Conservation (phyloP, 30 jellyfish, hydroid and myxozoan genomes). For the Catostylus mosaicus region DNA sequence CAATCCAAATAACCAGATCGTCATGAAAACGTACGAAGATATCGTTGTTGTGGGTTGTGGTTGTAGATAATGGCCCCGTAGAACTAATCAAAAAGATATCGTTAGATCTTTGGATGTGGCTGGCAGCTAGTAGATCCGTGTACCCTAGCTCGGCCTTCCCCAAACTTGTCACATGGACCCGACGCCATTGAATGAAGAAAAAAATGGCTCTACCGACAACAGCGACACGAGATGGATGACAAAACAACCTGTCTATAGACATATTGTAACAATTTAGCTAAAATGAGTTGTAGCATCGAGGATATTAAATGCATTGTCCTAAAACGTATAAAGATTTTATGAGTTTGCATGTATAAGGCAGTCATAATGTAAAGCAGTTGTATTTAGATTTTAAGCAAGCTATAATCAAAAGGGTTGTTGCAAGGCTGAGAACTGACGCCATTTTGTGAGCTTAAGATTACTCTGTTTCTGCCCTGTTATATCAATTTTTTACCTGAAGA, state of each 20-base stretch:
- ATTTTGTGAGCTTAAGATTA: too few relatives aligned
- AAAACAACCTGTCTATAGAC: conserved; percentile 1
- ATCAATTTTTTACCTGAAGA: too few relatives aligned
- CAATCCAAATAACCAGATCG: conserved; percentile 50
- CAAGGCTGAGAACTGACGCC: too few relatives aligned
- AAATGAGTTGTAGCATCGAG: not conserved
- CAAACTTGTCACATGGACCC: not conserved
- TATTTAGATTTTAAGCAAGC: too few relatives aligned
- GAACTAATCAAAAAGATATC: not conserved
- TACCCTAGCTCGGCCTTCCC: not conserved
- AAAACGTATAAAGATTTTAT: not conserved
- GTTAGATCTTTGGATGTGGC: not conserved
- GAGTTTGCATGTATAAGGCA: not conserved
- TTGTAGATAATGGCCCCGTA: conserved; percentile 53
- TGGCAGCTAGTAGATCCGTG: not conserved
- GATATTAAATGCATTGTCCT: not conserved
- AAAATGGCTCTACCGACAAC: too few relatives aligned
- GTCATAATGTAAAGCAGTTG: not conserved
- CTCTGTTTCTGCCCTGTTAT: too few relatives aligned
- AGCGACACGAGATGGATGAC: not conserved
- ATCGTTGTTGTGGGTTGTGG: conserved; percentile 94
- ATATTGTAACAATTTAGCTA: not conserved
- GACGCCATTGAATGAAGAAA: too few relatives aligned
- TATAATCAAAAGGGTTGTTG: too few relatives aligned
- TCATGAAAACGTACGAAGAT: conserved; percentile 67